Evolutionary conservation across 2,888 invertebrate genomes (phyloP), one percentile per base, ranked within the genome.

Genomic region (Marasmarcha lunaedactyla): DNA sequence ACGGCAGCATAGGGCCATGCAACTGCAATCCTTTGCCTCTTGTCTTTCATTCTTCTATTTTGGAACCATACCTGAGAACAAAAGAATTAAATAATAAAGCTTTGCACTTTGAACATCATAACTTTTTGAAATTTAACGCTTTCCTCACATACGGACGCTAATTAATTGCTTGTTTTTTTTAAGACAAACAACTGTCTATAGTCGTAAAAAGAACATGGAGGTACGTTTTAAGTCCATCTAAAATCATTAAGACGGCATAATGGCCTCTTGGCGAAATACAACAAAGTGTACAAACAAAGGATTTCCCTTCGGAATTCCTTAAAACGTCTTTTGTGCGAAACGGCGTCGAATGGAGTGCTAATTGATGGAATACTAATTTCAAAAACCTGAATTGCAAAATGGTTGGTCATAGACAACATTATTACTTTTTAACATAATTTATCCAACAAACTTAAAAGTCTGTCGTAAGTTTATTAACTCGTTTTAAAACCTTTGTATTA

Each of bases 31-130:
- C 96, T 86, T 63, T 98, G 98, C 0, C 98, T 88, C 59, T 99
- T 98, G 83, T 98, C 98, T 65, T 98, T 97, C 96, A 97, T 97
- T 39, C 97, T 86, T 26, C 97, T 87, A 69, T 97, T 97, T 86
- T 97, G 97, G 70, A 99, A 99, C 98, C 98, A 98, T 13, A 96
- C 95, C 94, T 95, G 86, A 72, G 30, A 50, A 54, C 30, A 30
- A 30, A 30, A 30, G 30, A 30, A 25, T n/a, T 7, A 11, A n/a
- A 7, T n/a, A 4, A 30, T n/a, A 7, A 30, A n/a, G 4, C n/a
- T 30, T 30, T 10, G 30, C 4, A 20, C 20, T 4, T 30, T n/a
- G 2, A 30, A 30, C 10, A n/a, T 30, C 10, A 30, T n/a, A 10
- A 30, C 3, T n/a, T 11, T 30, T n/a, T 30, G 11, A 30, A 30